Evolutionary conservation across 64 coral and sea anemone genomes (phyloP).

Genomic region (Montipora capricornis): DNA sequence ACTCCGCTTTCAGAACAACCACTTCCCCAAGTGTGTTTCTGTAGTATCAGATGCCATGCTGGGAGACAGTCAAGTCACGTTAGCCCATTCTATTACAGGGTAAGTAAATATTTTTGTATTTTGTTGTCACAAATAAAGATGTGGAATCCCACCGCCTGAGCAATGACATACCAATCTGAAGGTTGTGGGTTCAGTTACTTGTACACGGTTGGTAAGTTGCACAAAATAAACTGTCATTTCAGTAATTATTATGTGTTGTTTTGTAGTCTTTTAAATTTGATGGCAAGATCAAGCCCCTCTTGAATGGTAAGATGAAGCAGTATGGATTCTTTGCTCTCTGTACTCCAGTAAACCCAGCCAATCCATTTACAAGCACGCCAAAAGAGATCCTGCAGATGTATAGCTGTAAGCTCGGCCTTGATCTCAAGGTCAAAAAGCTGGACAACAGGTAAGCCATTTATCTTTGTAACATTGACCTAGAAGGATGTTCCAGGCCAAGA

Average conservation of each 20-base stretch:
- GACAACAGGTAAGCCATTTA: slow-evolving; percentile 29
- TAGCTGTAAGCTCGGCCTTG: slow-evolving; percentile 58
- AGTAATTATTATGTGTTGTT: not conserved
- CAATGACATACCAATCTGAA: too few species aligned
- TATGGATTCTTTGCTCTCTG: slow-evolving; percentile 71
- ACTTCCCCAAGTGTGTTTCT: slow-evolving; percentile 69
- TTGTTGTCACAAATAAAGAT: not conserved
- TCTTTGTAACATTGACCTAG: not conserved
- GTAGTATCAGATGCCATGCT: slow-evolving; percentile 87
- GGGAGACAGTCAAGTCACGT: slow-evolving; percentile 92
- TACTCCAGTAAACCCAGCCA: slow-evolving; percentile 40
- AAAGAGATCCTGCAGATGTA: slow-evolving; percentile 51
- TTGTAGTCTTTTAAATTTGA: slow-evolving; percentile 68
- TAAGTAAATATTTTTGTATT: not conserved
- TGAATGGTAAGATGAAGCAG: slow-evolving; percentile 35
- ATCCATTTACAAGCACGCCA: slow-evolving; percentile 29
- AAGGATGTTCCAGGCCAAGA: too few species aligned
- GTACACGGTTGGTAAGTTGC: too few species aligned
- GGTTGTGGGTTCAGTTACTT: too few species aligned
- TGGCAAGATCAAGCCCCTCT: slow-evolving; percentile 36
- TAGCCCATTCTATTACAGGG: slow-evolving; percentile 92
- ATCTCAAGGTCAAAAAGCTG: slow-evolving; percentile 15
- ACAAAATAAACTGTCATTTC: too few species aligned
- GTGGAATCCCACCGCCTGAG: too few species aligned
- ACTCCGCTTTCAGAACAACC: not conserved